Evolutionary conservation across 2,113 vertebrate species (phyloP).

Genomic region (Caranx melampygus): DNA sequence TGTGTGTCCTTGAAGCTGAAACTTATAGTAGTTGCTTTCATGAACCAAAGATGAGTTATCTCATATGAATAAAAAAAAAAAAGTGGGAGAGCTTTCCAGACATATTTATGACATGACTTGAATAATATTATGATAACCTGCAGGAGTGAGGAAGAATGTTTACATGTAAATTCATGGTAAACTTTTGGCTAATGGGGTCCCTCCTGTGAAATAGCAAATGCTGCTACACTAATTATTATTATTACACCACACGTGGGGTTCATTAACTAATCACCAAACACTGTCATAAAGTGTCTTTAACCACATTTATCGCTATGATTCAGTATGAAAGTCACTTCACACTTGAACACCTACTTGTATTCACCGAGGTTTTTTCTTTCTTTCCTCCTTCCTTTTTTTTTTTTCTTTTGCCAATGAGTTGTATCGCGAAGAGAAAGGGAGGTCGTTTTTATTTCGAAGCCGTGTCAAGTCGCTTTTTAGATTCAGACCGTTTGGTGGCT

Average conservation of each 20-base stretch:
- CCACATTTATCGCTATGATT: not conserved
- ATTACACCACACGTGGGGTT: too few species aligned
- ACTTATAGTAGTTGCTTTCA: conserved; percentile 35
- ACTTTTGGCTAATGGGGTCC: not conserved
- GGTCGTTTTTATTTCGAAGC: not conserved
- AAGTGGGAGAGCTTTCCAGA: not conserved
- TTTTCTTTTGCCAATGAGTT: not conserved
- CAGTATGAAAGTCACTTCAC: not conserved
- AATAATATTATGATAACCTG: not conserved
- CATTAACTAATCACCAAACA: not conserved
- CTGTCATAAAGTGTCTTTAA: too few species aligned
- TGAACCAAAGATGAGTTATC: conserved; percentile 23
- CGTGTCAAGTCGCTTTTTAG: not conserved
- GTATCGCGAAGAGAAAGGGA: not conserved
- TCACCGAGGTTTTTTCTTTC: too few species aligned
- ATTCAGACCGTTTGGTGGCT: accelerated
- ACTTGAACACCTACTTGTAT: not conserved
- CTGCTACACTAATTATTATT: too few species aligned
- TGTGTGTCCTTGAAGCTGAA: conserved; percentile 53
- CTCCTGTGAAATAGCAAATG: not conserved
- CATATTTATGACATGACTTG: not conserved
- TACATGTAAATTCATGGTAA: not conserved
- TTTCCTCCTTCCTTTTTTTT: too few species aligned
- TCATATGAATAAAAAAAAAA: not conserved
- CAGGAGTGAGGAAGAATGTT: not conserved